These are phyloP conservation scores for Drosophila ustulata DNA, from an alignment of 2,888 invertebrate species.

Conservation along the genomic window DNA sequence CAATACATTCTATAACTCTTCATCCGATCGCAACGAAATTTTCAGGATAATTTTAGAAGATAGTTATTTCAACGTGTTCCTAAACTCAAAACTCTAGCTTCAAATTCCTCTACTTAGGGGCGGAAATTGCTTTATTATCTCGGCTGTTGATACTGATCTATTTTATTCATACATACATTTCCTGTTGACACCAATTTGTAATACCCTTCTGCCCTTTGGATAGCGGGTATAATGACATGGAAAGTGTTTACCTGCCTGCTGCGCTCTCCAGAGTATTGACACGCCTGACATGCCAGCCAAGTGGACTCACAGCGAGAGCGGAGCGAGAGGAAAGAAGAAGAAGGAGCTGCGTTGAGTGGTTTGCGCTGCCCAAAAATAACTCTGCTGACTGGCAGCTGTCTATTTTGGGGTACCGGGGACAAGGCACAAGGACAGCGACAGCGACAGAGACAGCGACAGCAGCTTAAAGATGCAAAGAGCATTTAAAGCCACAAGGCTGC, in stretches of 20 bases:
- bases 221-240: constrained; percentile 26
- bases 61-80: too few relatives aligned
- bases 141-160: too few relatives aligned
- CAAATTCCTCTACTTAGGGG: too few relatives aligned
- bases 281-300: constrained; percentile 42
- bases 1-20: too few relatives aligned
- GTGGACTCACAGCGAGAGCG: constrained; percentile 17
- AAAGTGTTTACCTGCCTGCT: constrained; percentile 46
- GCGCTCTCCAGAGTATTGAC: constrained; percentile 47
- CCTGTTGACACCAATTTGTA: too few relatives aligned
- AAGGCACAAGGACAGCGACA: neutral
- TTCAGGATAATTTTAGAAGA: too few relatives aligned
- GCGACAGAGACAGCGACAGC: neutral
- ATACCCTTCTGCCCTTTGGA: too few relatives aligned
- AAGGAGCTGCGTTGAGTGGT: neutral
- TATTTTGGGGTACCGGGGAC: constrained; percentile 11
- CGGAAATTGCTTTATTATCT: too few relatives aligned
- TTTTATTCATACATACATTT: too few relatives aligned
- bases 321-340: too few relatives aligned
- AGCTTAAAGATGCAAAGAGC: constrained; percentile 28
- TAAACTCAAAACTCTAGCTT: too few relatives aligned
- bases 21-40: too few relatives aligned
- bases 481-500: constrained; percentile 23
- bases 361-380: constrained; percentile 13
- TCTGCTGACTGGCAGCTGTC: constrained; percentile 46